phyloP scores from a whole-genome alignment of 2,888 invertebrate species.

The Philereme vetulata region DNA sequence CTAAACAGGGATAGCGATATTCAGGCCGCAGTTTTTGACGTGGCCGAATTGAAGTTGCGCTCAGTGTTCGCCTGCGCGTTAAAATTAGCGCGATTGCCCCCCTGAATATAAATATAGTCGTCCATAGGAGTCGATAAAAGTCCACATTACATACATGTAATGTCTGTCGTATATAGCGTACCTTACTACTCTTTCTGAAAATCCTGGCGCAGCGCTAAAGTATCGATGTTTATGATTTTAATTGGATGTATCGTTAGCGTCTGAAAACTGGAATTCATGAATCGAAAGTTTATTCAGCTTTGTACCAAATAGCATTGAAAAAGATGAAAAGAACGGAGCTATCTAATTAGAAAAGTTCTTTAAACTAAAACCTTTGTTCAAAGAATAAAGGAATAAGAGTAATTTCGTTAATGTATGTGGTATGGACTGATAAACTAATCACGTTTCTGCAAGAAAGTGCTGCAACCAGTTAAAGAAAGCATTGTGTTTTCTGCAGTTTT shows the following conservation, averaged over 20 bases:
- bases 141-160: no score
- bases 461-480: constrained; percentile 6
- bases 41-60: no score
- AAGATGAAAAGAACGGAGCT: constrained; percentile 11
- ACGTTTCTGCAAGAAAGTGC: constrained; percentile 15
- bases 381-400: constrained; percentile 13
- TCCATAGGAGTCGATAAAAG: no score
- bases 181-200: no score
- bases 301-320: not conserved
- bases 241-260: constrained; percentile 43
- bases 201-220: no score
- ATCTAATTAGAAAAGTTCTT: constrained; percentile 13
- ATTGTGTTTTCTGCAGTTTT: not conserved
- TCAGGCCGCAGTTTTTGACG: no score
- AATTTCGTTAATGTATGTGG: constrained; percentile 20
- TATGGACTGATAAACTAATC: constrained; percentile 15
- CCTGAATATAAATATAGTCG: no score
- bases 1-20: no score
- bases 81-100: no score
- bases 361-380: constrained; percentile 13
- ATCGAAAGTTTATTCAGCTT: not conserved
- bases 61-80: no score
- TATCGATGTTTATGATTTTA: constrained; percentile 43
- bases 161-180: no score
- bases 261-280: not conserved